Evolutionary conservation across 2,113 vertebrate genomes (phyloP), one percentile per base, ranked within the genome.

Genomic region (Actenoides lindsayi): DNA sequence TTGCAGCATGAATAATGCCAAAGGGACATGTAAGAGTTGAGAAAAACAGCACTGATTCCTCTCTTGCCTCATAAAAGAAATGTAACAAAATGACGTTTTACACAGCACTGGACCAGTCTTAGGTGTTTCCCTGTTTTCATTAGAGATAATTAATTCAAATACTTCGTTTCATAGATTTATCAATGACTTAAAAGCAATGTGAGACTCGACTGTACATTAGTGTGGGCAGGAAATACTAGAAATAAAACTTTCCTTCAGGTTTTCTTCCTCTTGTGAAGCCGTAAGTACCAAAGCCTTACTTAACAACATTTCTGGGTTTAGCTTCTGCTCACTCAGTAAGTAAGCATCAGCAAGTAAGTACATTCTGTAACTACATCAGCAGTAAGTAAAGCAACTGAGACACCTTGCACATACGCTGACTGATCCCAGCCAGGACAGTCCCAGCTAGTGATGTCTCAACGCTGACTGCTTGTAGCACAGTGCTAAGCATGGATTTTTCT

Each of bases 1-100:
- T 19, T 31, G 15, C 8, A 90, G 18, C 33, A 69, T 64, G 50
- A 60, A 44, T 56, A 60, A 73, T 2, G 4, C 23, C 48, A 87
- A 65, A 76, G 10, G 4, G 84, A 67, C 41, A 75, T 0, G 6
- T 30, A 28, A 69, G 30, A 44, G 39, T 93, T 87, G 57, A 30
- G 27, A 7, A 54, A 75, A 76, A 37, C 3, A n/a, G 19, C 19
- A 50, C 8, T 0, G 0, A 46, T 56, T 78, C 21, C 24, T 64
- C 23, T 69, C 46, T 56, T 59, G 18, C 10, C 17, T 59, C 35
- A 23, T 2, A 50, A n/a, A 35, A 67, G 4, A 70, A 64, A 68
- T 50, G 7, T 27, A 68, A 56, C 35, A 64, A 78, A 85, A 67
- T 39, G 19, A 44, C 4, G 33, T 78, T 93, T 90, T 51, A 41